Evolutionary conservation across 2,888 invertebrate species (phyloP), one percentile per base, ranked within the genome.

Genomic region (Spilosoma lubricipeda): DNA sequence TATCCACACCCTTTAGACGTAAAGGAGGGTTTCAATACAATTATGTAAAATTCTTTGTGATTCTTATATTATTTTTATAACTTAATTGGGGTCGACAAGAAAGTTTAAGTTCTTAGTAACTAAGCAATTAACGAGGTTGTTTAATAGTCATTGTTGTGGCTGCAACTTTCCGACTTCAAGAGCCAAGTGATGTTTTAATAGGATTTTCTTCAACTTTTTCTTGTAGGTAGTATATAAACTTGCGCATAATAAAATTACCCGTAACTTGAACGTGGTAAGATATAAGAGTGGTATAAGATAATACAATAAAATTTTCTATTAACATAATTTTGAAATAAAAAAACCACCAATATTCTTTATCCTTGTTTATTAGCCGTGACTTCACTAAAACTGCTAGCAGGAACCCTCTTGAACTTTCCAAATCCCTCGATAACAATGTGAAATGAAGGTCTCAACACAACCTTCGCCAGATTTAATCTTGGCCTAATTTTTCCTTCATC

Each of bases 381-480:
- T 79, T 76, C 67, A 77, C 72, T 73, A 71, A 85, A 83, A 70
- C 71, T 80, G 75, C 77, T 79, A 79, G 74, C 76, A 76, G 80
- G 78, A 80, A 85, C 76, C 77, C 85, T 78, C 85, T 85, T 85
- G 82, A 84, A 82, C 84, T 84, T 80, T 78, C 72, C 63, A 83
- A 86, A 88, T 86, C 82, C 82, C 80, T 66, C 72, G 82, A 85
- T 84, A 86, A 88, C 87, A 88, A 86, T 86, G 82, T 86, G 77
- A 80, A 85, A 80, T 80, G 81, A 81, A 85, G 80, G 84, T 78
- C 77, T 85, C 76, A 79, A 76, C 77, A 76, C 81, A 80, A 84
- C 84, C 78, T 83, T 85, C 69, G 65, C 68, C 78, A 85, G 87
- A 89, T 88, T 89, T 86, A 89, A 89, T 89, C 86, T 85, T 78